Evolutionary conservation across 1,140 invertebrate species (phyloP).

Genomic region (Hormaphis cornu): DNA sequence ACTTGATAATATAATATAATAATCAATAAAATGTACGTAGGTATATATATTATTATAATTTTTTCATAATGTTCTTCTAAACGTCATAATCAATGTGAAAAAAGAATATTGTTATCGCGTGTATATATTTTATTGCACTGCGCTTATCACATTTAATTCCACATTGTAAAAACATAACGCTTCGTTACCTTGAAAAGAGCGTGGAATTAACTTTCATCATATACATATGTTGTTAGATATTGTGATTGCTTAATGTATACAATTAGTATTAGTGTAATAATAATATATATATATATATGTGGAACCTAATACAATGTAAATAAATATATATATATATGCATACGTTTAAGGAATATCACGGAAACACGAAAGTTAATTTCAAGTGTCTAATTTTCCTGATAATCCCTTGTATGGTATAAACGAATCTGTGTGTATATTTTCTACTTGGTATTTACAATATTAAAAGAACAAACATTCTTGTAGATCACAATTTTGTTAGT

Average conservation of each 20-base stretch:
- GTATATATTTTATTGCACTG: slow-evolving; percentile 28
- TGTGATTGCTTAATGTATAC: background rate
- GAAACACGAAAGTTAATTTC: too few species aligned
- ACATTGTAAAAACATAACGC: background rate
- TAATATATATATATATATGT: too few species aligned
- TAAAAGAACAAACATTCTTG: background rate
- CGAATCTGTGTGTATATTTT: background rate
- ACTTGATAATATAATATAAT: slow-evolving; percentile 24
- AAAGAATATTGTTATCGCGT: background rate
- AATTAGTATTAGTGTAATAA: too few species aligned
- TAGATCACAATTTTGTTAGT: background rate
- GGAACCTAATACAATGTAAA: too few species aligned
- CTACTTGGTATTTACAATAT: background rate
- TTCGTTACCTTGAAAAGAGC: background rate
- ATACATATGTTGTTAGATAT: background rate
- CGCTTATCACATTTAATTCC: slow-evolving; percentile 28
- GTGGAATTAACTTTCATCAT: background rate
- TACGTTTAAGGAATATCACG: too few species aligned
- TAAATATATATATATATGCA: background rate
- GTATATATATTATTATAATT: background rate
- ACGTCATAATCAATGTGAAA: background rate
- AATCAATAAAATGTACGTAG: background rate
- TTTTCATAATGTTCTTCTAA: background rate
- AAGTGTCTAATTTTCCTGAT: too few species aligned
- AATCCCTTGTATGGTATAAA: too few species aligned